Evolutionary conservation across 2,888 invertebrate species (phyloP).

Genomic region (Asteroscopus sphinx): DNA sequence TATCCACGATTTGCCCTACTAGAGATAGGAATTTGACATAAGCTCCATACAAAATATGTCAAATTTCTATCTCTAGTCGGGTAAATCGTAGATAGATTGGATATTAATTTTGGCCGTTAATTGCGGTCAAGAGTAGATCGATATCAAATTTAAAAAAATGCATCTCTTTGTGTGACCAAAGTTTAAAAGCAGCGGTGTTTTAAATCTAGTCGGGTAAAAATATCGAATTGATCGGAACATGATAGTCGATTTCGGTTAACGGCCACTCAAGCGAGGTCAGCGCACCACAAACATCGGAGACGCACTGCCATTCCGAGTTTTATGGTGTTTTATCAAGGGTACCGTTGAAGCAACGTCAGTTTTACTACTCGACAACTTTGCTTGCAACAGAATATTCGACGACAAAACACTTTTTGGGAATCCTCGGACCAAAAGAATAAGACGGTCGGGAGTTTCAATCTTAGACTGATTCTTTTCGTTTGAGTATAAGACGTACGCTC

Average conservation of each 20-base stretch:
- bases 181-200: constrained; percentile 41
- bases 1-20: no score
- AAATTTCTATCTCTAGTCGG: no score
- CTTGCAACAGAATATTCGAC: constrained; percentile 39
- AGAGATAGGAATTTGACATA: no score
- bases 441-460: no score
- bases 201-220: constrained; percentile 52
- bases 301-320: constrained; percentile 71
- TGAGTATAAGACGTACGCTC: no score
- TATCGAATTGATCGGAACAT: constrained; percentile 66
- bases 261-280: constrained; percentile 75
- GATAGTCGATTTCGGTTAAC: constrained; percentile 74
- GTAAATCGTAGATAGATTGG: no score
- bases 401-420: no score
- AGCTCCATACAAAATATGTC: no score
- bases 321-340: constrained; percentile 82
- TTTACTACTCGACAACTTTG: constrained; percentile 66
- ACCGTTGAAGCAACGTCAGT: constrained; percentile 73
- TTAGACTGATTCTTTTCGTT: no score
- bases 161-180: constrained; percentile 49
- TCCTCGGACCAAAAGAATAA: no score
- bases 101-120: no score
- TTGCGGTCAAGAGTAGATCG: no score
- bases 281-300: constrained; percentile 73
- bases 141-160: constrained; percentile 63